A percentile compares a stretch with the other conserved stretches of the same genome.
Conservation (phyloP, 2,797 vertebrate species). For the Gymnopithys bicolor region DNA sequence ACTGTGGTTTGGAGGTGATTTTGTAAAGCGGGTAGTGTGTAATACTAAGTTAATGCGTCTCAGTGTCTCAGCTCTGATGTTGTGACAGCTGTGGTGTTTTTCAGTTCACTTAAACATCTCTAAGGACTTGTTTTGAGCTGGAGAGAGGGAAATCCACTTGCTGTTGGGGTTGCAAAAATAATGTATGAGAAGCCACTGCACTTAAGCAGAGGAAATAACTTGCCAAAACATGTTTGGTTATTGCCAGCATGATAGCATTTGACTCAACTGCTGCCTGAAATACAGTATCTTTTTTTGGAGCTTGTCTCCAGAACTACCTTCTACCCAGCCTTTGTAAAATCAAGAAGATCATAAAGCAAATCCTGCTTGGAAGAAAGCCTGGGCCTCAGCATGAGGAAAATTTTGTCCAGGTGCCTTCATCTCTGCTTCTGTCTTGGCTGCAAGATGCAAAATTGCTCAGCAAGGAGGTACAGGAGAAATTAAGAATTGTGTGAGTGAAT, state of each 20-base stretch:
- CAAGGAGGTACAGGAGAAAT: background rate
- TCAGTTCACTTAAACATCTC: background rate
- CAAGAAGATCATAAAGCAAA: background rate
- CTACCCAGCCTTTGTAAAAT: background rate
- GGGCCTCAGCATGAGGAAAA: background rate
- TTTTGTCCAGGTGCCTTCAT: background rate
- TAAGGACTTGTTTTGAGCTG: background rate
- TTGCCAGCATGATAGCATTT: background rate
- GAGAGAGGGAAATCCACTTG: background rate
- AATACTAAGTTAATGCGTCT: rapidly evolving
- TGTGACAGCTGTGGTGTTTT: background rate
- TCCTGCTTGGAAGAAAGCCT: background rate
- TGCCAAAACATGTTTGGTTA: background rate
- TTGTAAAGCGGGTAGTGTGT: background rate
- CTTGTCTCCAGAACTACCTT: background rate
- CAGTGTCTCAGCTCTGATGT: background rate
- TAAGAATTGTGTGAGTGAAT: background rate
- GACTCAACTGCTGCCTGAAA: background rate
- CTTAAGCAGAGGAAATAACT: background rate
- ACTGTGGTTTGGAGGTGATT: background rate
- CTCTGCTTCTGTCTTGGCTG: background rate
- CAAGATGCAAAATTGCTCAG: background rate
- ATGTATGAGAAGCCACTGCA: background rate
- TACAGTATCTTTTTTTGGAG: background rate
- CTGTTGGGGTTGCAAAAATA: background rate